These are phyloP conservation scores for Hylia prasina DNA, from an alignment of 2,113 vertebrate species.

Conservation along the genomic window DNA sequence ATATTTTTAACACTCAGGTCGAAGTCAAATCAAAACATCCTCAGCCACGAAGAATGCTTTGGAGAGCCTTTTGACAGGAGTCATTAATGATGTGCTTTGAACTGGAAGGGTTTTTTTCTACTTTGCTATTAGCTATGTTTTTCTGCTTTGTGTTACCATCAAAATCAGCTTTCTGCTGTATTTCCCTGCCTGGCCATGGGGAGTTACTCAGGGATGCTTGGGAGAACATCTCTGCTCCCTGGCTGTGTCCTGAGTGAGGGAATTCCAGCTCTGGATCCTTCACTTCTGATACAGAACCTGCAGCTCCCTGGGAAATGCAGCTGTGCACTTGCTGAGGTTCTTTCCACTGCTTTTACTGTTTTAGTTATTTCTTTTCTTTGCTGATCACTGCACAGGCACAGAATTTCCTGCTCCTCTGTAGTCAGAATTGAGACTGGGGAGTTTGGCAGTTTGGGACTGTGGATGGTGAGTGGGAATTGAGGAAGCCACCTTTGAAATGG, in stretches of 20 bases:
- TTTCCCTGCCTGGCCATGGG: slow-evolving; percentile 15
- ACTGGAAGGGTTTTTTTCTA: slow-evolving; percentile 27
- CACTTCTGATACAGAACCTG: background rate
- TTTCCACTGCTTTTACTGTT: background rate
- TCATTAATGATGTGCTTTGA: slow-evolving; percentile 50
- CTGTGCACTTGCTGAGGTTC: background rate
- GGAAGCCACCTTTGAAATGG: background rate
- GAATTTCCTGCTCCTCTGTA: background rate
- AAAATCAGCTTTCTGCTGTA: slow-evolving; percentile 30
- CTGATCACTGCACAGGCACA: background rate
- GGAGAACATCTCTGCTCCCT: background rate
- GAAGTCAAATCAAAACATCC: background rate
- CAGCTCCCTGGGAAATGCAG: background rate
- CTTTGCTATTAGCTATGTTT: slow-evolving; percentile 51
- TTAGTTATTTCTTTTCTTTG: background rate
- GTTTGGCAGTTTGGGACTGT: background rate
- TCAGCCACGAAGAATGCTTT: background rate
- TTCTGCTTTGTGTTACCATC: slow-evolving; percentile 35
- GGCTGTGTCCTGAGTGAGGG: background rate
- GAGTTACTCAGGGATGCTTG: slow-evolving; percentile 10
- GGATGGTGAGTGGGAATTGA: background rate
- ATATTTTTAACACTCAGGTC: background rate
- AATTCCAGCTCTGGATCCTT: background rate
- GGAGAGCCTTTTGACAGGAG: slow-evolving; percentile 42
- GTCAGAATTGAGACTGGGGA: background rate